Evolutionary conservation across 2,888 invertebrate species (phyloP).

Genomic region (Busseola fusca): DNA sequence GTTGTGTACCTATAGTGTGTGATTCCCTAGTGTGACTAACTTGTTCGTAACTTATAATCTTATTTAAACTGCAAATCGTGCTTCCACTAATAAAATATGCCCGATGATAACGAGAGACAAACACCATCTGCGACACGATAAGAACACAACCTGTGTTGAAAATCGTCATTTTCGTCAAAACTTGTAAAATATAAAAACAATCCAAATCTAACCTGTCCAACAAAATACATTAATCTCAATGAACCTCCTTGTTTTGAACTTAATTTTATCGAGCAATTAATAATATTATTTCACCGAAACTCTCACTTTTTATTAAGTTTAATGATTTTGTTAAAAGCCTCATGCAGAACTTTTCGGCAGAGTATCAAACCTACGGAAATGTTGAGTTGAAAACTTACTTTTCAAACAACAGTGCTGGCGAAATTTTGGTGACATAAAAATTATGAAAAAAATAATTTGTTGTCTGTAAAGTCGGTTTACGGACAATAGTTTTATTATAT

Average conservation of each 20-base stretch:
- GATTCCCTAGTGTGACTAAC: no score
- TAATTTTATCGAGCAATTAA: conserved; percentile 36
- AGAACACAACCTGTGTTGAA: no score
- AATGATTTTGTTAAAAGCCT: conserved; percentile 42
- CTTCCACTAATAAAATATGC: no score
- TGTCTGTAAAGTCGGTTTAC: no score
- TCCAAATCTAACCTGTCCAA: conserved; percentile 9
- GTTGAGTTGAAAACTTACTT: conserved; percentile 44
- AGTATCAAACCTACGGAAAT: conserved; percentile 13
- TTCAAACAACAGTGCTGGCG: neutral
- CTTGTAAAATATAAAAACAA: neutral
- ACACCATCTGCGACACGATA: no score
- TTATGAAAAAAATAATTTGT: conserved; percentile 27
- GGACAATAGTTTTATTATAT: no score
- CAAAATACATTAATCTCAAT: conserved; percentile 8
- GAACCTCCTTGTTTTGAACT: conserved; percentile 18
- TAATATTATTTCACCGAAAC: conserved; percentile 12
- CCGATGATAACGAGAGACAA: no score
- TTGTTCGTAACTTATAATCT: no score
- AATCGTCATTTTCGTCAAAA: neutral
- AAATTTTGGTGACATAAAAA: conserved; percentile 33
- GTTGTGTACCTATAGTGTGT: no score
- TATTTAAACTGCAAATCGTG: no score
- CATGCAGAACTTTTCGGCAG: conserved; percentile 17
- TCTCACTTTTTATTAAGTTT: conserved; percentile 25